A percentile compares a stretch with the other conserved stretches of the same genome.
These are phyloP conservation scores for Heliconius ismenius DNA, from an alignment of 2,888 invertebrate genomes.

Conservation along the genomic window DNA sequence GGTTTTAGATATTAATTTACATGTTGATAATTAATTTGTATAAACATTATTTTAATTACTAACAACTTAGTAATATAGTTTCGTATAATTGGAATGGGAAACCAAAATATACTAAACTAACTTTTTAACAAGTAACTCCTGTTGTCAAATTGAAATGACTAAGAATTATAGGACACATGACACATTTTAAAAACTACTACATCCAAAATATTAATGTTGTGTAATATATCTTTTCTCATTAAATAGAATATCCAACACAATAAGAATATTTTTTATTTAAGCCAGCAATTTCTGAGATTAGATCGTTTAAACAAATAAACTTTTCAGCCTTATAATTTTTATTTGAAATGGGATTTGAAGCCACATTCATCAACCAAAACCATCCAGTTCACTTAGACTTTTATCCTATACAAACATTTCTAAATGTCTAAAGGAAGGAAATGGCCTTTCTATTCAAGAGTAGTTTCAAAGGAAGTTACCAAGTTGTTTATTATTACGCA, in stretches of 20 bases:
- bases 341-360: too few relatives aligned
- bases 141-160: too few relatives aligned
- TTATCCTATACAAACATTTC: neutral
- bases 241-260: too few relatives aligned
- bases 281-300: neutral
- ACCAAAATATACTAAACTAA: neutral
- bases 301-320: neutral
- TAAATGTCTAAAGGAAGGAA: neutral
- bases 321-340: neutral
- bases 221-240: too few relatives aligned
- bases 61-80: too few relatives aligned
- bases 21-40: neutral
- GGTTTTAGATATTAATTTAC: neutral
- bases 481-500: neutral
- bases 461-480: conserved; percentile 7
- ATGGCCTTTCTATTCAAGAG: neutral
- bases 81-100: too few relatives aligned
- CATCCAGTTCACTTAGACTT: too few relatives aligned
- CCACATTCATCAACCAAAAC: too few relatives aligned
- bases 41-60: neutral
- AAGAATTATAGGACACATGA: too few relatives aligned
- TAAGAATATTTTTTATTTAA: neutral
- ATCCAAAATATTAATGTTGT: neutral
- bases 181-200: neutral
- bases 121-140: too few relatives aligned